A percentile compares a stretch with the other conserved stretches of the same genome.
Conservation (phyloP, 2,888 invertebrate species). For the Elegia similella region DNA sequence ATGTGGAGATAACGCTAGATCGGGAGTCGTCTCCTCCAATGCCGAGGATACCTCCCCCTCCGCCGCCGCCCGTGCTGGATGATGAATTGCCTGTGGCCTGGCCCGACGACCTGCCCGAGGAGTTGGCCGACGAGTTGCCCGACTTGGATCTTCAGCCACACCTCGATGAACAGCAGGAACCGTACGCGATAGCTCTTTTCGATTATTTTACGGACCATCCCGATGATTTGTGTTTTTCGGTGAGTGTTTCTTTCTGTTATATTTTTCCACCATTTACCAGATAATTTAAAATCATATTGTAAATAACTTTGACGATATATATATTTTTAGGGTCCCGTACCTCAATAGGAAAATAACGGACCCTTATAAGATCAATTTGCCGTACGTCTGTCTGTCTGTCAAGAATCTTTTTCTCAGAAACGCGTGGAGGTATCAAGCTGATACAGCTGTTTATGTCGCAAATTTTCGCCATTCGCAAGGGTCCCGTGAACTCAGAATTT, state of each 20-base stretch:
- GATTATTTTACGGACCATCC: slow-evolving; percentile 88
- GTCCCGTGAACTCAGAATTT: too few relatives aligned
- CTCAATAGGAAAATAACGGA: too few relatives aligned
- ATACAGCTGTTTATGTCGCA: too few relatives aligned
- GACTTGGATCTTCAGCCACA: slow-evolving; percentile 26
- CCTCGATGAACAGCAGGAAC: slow-evolving; percentile 60
- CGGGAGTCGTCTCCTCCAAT: slow-evolving; percentile 86
- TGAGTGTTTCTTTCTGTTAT: slow-evolving; percentile 60
- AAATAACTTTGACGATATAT: too few relatives aligned
- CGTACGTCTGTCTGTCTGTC: too few relatives aligned
- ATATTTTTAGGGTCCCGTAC: too few relatives aligned
- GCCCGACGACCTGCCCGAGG: slow-evolving; percentile 42
- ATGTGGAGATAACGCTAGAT: slow-evolving; percentile 54
- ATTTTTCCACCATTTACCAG: background rate
- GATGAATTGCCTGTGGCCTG: slow-evolving; percentile 56
- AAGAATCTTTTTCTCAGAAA: too few relatives aligned
- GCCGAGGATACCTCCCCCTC: slow-evolving; percentile 90
- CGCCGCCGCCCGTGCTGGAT: slow-evolving; percentile 81
- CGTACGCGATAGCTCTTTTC: slow-evolving; percentile 89
- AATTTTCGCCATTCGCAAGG: too few relatives aligned
- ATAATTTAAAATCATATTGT: too few relatives aligned
- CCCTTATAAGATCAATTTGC: too few relatives aligned
- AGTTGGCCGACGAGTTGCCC: slow-evolving; percentile 29
- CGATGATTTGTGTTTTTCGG: slow-evolving; percentile 90
- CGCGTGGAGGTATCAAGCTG: too few relatives aligned